Evolutionary conservation across 1,140 invertebrate genomes (phyloP).

Genomic region (Ladona fulva): DNA sequence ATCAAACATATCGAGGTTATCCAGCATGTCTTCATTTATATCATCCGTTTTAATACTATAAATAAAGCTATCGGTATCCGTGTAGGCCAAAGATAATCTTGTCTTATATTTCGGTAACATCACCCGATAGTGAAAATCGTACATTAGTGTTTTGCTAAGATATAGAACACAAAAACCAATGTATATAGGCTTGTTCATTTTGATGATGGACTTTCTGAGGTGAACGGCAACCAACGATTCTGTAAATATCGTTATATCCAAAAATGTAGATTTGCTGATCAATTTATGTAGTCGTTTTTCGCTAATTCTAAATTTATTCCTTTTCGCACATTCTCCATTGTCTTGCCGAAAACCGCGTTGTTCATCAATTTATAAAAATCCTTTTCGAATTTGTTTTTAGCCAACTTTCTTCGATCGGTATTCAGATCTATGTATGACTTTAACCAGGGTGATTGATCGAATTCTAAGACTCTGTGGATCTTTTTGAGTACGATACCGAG

Average conservation of each 20-base stretch:
- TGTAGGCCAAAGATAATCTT: not conserved
- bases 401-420: not conserved
- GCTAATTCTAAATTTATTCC: too few species aligned
- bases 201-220: too few species aligned
- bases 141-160: too few species aligned
- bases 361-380: conserved; percentile 13
- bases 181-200: too few species aligned
- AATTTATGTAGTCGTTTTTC: not conserved
- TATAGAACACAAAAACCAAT: too few species aligned
- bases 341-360: not conserved
- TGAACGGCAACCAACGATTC: not conserved
- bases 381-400: too few species aligned
- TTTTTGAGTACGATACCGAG: too few species aligned
- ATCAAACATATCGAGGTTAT: too few species aligned
- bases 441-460: not conserved
- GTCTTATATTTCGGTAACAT: not conserved
- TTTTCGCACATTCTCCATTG: not conserved
- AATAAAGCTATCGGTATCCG: not conserved
- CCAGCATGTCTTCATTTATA: too few species aligned
- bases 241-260: not conserved
- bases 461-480: too few species aligned
- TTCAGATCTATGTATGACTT: not conserved
- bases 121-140: too few species aligned
- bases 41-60: too few species aligned
- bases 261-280: not conserved